Evolutionary conservation across 1,140 invertebrate species (phyloP).

Genomic region (Drosophila tristis): DNA sequence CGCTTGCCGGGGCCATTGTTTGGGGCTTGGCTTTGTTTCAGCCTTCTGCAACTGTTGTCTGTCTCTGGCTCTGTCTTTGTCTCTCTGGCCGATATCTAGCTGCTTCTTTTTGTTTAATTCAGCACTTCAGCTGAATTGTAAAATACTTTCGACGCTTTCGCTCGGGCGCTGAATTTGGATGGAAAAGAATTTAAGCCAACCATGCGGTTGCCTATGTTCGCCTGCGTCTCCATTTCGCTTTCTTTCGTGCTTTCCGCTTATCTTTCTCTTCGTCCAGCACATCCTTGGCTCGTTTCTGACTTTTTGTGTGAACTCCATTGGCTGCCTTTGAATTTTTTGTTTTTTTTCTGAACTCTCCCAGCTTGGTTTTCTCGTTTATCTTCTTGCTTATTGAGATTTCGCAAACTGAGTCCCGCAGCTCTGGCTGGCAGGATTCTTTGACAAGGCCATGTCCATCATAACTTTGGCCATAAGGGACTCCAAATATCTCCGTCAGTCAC

Average conservation of each 20-base stretch:
- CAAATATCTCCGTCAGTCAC: constrained; percentile 14
- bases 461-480: constrained; percentile 26
- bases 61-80: not conserved
- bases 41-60: not conserved
- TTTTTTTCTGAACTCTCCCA: not conserved
- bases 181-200: constrained; percentile 78
- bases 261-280: constrained; percentile 27
- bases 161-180: constrained; percentile 57
- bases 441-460: constrained; percentile 37
- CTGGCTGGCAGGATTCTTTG: constrained; percentile 2
- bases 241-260: not conserved
- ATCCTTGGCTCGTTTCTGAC: constrained; percentile 26
- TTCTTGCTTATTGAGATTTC: constrained; percentile 60
- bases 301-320: constrained; percentile 38
- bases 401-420: constrained; percentile 16
- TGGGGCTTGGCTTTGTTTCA: constrained; percentile 48
- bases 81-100: constrained; percentile 4
- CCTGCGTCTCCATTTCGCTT: not conserved
- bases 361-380: constrained; percentile 8
- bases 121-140: constrained; percentile 77
- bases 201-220: constrained; percentile 43
- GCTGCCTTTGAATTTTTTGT: constrained; percentile 19
- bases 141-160: constrained; percentile 63
- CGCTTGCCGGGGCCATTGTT: constrained; percentile 32
- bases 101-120: constrained; percentile 64